These are phyloP conservation scores for Drosophila koepferae DNA, from an alignment of 2,888 invertebrate genomes.

Conservation along the genomic window DNA sequence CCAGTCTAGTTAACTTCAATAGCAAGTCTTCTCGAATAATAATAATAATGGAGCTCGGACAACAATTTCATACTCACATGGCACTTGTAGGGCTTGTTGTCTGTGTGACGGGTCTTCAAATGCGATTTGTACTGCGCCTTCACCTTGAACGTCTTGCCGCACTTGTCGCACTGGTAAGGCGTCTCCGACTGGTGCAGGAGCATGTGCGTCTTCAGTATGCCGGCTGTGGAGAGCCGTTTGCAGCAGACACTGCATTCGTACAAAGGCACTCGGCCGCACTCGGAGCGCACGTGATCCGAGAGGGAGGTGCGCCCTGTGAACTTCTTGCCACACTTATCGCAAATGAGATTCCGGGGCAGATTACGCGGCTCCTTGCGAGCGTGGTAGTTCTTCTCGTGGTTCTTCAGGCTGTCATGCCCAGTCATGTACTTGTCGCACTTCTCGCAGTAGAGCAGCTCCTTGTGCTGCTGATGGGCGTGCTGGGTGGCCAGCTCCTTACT, in stretches of 20 bases:
- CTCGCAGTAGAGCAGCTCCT: conserved; percentile 84
- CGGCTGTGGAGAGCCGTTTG: conserved; percentile 85
- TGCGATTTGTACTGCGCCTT: conserved; percentile 84
- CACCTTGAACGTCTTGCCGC: conserved; percentile 83
- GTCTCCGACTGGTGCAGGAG: conserved; percentile 85
- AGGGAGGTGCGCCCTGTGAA: conserved; percentile 84
- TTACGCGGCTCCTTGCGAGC: conserved; percentile 67
- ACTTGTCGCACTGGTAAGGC: conserved; percentile 83
- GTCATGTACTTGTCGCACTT: conserved; percentile 85
- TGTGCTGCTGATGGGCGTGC: conserved; percentile 84
- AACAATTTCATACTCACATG: conserved; percentile 74
- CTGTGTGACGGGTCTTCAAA: conserved; percentile 85
- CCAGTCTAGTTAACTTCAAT: too few relatives aligned
- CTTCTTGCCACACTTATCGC: conserved; percentile 84
- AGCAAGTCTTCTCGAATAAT: too few relatives aligned
- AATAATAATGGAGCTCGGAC: neutral
- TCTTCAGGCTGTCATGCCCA: conserved; percentile 84
- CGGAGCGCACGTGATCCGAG: conserved; percentile 85
- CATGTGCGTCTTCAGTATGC: conserved; percentile 85
- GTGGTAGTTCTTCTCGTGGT: conserved; percentile 84
- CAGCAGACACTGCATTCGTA: conserved; percentile 84
- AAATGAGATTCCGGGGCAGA: conserved; percentile 82
- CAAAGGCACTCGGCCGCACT: conserved; percentile 84
- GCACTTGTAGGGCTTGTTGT: conserved; percentile 86
- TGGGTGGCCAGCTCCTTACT: conserved; percentile 84